Percentiles rank a stretch among this genome's conserved stretches.
Evolutionary conservation across 2,113 vertebrate genomes (phyloP).

Genomic region (Petromus typicus): DNA sequence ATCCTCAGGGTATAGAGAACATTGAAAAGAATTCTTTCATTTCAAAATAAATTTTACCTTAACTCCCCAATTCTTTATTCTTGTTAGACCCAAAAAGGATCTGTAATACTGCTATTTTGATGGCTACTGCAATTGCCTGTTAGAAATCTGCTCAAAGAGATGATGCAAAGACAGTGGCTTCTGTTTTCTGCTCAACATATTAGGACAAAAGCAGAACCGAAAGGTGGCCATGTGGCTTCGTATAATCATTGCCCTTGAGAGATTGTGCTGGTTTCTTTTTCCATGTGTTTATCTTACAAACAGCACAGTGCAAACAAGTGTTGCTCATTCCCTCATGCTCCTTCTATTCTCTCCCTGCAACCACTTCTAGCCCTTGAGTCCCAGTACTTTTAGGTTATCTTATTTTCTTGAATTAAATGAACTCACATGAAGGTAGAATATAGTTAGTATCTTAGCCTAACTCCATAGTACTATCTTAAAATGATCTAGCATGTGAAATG

Average conservation of each 20-base stretch:
- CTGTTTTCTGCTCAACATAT: not conserved
- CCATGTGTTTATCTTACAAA: not conserved
- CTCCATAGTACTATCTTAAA: not conserved
- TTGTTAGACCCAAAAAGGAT: not conserved
- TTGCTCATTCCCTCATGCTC: not conserved
- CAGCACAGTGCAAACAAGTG: fast-evolving
- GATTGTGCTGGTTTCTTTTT: not conserved
- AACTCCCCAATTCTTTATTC: not conserved
- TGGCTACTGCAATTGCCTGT: not conserved
- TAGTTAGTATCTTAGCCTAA: not conserved
- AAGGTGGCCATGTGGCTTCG: not conserved
- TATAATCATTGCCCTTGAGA: not conserved
- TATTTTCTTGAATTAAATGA: not conserved
- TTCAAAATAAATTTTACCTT: not conserved
- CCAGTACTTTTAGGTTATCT: not conserved
- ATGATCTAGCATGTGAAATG: not conserved
- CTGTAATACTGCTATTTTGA: too few relatives aligned
- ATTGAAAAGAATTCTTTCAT: not conserved
- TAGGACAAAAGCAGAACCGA: not conserved
- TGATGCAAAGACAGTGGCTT: not conserved
- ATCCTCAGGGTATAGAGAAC: not conserved
- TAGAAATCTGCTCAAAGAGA: not conserved
- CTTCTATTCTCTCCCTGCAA: not conserved
- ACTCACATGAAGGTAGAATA: not conserved
- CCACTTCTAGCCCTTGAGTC: not conserved